Evolutionary conservation across 2,113 vertebrate species (phyloP), one percentile per base, ranked within the genome.

Genomic region (Antennarius striatus): DNA sequence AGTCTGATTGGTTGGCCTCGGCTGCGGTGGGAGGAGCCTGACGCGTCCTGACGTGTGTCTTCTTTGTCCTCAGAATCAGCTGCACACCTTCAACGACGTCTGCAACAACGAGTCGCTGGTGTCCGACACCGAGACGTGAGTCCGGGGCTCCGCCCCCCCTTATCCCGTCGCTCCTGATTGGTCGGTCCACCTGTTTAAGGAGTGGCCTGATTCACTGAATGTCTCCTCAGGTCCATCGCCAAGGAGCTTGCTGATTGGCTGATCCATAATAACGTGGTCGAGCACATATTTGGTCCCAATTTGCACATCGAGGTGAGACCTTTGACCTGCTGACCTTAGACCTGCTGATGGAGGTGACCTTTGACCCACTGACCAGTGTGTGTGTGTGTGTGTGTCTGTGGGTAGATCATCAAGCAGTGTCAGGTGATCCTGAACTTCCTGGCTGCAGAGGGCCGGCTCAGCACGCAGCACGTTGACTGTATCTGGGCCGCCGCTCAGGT

Each of bases 401-500:
- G 91, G 47, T 90, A 99, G 97, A 99, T 99, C 92, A 99, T 99
- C 89, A 99, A 99, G 83, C 98, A 99, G 91, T 99, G 98, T 93
- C 98, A 99, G 91, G 98, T 99, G 81, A 99, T 99, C 92, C 94
- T 99, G 88, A 99, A 99, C 90, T 99, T 99, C 87, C 91, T 99
- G 85, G 98, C 98, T 79, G 97, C 98, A 42, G 98, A 99, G 82
- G 96, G 98, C 32, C 93, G 97, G 62, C 93, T 99, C 69, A 99
- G 97, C 89, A 99, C 98, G 54, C 98, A 97, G 79, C 96, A 99
- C 57, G 95, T 97, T 84, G 98, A 99, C 90, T 99, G 98, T 82
- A 99, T 99, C 81, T 99, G 98, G 98, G 96, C 96, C 48, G 98
- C 97, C 70, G 98, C 98, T 87, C 98, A 99, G 96, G 98, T 99